Base-by-base conservation (phyloP, 2,797 vertebrate genomes). In the Trematomus bernacchii region DNA sequence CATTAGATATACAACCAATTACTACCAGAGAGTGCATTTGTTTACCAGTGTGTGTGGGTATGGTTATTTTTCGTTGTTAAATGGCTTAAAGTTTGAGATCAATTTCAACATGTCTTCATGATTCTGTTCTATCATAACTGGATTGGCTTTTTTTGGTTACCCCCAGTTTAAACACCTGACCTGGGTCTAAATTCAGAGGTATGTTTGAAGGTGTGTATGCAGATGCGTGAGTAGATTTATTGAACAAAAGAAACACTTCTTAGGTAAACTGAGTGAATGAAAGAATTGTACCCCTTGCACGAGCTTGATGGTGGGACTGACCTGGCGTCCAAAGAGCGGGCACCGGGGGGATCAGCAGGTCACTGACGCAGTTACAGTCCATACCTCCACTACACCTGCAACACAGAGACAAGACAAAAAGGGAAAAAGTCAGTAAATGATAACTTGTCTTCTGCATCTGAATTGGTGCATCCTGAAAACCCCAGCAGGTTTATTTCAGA, bases 311-410 rank as follows among this genome's bases (percentile, higher is more conserved):
- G 40, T 8, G 52, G 23, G 46, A 81, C 90, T 94, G 88, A 97
- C 97, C 97, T 91, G 97, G 97, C 76, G 97, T 97, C 97, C 97
- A 98, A 81, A 98, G 97, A 46, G 97, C 94, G 18, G 97, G 97
- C 89, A 98, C 95, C 11, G 97, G 96, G 59, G 97, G 96, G 83
- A 98, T 95, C 85, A 98, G 94, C 87, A 98, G 93, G 87, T 98
- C 97, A 89, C 97, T 97, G 91, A 97, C 97, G 86, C 97, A 98
- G 95, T 96, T 97, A 94, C 97, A 97, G 94, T 97, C 97, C 97
- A 97, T 98, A 90, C 91, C 93, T 94, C 92, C 92, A 77, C 91
- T 90, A 91, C 93, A 94, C 92, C 95, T 95, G 83, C 16, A 83
- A 75, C 58, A 70, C 44, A 66, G 19, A 72, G 23, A 75, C 1